Evolutionary conservation across 2,888 invertebrate genomes (phyloP).

Genomic region (Agrypnus murinus): DNA sequence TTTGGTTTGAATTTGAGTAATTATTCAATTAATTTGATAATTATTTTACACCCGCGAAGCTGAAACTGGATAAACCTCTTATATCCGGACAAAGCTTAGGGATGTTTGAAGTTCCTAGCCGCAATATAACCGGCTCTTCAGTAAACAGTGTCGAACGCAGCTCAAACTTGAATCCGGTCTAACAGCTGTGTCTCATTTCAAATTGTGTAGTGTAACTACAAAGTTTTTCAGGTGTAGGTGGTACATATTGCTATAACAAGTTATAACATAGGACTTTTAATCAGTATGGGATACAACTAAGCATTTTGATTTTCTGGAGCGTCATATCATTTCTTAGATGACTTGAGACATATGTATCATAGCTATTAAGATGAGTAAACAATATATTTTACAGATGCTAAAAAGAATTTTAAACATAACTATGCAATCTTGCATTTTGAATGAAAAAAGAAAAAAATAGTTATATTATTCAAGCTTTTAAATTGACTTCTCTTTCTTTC

Average conservation of each 20-base stretch:
- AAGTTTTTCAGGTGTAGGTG: neutral
- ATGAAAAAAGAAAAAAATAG: too few species aligned
- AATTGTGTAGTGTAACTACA: neutral
- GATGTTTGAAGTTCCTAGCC: slow-evolving; percentile 46
- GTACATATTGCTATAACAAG: too few species aligned
- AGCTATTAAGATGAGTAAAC: too few species aligned
- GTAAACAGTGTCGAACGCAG: slow-evolving; percentile 32
- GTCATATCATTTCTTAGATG: too few species aligned
- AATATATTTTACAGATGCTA: too few species aligned
- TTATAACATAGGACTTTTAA: neutral
- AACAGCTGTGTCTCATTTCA: slow-evolving; percentile 31
- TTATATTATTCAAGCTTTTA: too few species aligned
- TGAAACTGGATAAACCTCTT: slow-evolving; percentile 37
- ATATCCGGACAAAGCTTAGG: slow-evolving; percentile 41
- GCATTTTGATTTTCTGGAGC: too few species aligned
- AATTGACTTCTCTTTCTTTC: too few species aligned
- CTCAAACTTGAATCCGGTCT: slow-evolving; percentile 40
- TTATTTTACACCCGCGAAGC: slow-evolving; percentile 37
- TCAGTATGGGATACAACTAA: too few species aligned
- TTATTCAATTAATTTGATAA: slow-evolving; percentile 39
- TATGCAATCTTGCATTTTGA: too few species aligned
- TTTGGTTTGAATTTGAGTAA: slow-evolving; percentile 1
- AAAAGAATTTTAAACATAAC: too few species aligned
- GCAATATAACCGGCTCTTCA: slow-evolving; percentile 43
- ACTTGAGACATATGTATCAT: too few species aligned